Base-by-base conservation (phyloP, 2,797 vertebrate species). In the Crax fasciolata region DNA sequence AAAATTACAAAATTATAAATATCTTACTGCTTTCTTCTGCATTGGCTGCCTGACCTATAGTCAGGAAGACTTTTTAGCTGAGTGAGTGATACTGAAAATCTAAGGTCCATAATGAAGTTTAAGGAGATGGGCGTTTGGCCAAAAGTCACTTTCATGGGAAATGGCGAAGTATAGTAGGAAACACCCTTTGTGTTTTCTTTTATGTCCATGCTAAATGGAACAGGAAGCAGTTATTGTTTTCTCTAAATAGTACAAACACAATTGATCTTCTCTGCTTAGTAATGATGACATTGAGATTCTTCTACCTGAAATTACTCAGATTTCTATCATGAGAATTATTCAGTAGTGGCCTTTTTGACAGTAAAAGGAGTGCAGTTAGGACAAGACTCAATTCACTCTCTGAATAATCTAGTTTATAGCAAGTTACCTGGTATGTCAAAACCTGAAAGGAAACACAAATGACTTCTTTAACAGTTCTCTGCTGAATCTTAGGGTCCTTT, bases 141-240 rank as follows among this genome's bases (percentile, higher is more conserved):
- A 92, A 14, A 79, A 83, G 57, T 74, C 25, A 12, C 21, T 87
- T 84, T 73, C 49, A 44, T 12, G 57, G 72, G 78, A 82, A 78
- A 38, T 15, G 17, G 32, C 28, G 15, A 83, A 77, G 76, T 91
- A n/a, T 65, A 58, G 55, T 58, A 81, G 93, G 84, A 94, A 95
- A 68, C 6, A 25, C 25, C 55, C 25, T 55, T 48, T 84, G n/a
- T 63, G 3, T 80, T 89, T 93, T 76, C 63, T 65, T 70, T 67
- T 72, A 25, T 35, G 38, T 43, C 57, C 13, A 7, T 63, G 32
- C n/a, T 83, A 17, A 25, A 15, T 43, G 38, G 39, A 91, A 61
- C 39, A 81, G 77, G 90, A 95, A 94, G 63, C 84, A 77, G 30
- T 39, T 82, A 93, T 48, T 84, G 35, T 93, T 89, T 82, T 89